phyloP scores from a whole-genome alignment of 2,888 invertebrate genomes.

The Drosophila subquinaria region DNA sequence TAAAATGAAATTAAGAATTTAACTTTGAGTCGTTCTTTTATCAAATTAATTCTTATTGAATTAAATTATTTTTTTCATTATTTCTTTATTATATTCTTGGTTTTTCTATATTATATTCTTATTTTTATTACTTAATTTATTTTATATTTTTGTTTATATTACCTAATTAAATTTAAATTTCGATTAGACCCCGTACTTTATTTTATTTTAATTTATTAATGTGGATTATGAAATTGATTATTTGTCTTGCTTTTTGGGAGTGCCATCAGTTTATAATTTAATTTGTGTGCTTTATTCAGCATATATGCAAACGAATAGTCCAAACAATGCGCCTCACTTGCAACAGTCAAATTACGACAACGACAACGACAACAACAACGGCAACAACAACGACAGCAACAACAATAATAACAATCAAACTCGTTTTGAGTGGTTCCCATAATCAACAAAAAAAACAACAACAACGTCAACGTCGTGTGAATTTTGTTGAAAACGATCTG shows the following conservation, averaged over 20 bases:
- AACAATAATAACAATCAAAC: slow-evolving; percentile 58
- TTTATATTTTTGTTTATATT: no score
- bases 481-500: slow-evolving; percentile 59
- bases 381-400: slow-evolving; percentile 29
- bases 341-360: slow-evolving; percentile 53
- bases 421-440: slow-evolving; percentile 78
- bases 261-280: background rate
- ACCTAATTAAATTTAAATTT: no score
- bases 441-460: slow-evolving; percentile 59
- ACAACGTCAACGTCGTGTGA: slow-evolving; percentile 63
- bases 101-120: no score
- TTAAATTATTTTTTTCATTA: no score
- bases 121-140: no score
- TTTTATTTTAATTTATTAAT: no score
- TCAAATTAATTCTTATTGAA: no score
- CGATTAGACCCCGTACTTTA: no score
- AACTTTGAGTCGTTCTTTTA: no score
- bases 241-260: background rate
- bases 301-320: slow-evolving; percentile 26
- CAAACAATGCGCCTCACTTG: slow-evolving; percentile 46
- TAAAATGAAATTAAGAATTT: background rate
- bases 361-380: slow-evolving; percentile 18
- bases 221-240: background rate
- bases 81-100: no score
- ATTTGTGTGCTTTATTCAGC: slow-evolving; percentile 1